phyloP scores from a whole-genome alignment of 2,888 invertebrate genomes.

The Hypselothyrea guttata region DNA sequence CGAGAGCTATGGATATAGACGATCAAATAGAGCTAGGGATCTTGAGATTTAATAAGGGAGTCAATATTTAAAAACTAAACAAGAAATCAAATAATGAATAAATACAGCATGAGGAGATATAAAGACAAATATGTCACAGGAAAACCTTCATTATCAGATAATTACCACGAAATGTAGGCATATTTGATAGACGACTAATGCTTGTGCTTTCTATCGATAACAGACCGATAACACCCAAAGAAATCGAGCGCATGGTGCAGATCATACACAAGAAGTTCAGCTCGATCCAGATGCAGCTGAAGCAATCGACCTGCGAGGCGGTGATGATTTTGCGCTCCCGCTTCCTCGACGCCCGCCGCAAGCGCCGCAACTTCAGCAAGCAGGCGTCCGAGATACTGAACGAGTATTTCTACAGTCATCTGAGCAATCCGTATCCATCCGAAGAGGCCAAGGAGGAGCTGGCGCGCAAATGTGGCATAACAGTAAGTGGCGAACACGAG shows the following conservation, averaged over 20 bases:
- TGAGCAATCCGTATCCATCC: slow-evolving; percentile 99
- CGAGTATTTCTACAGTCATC: slow-evolving; percentile 99
- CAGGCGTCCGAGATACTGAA: slow-evolving; percentile 99
- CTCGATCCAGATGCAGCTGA: slow-evolving; percentile 98
- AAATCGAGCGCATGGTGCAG: slow-evolving; percentile 99
- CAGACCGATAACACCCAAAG: slow-evolving; percentile 98
- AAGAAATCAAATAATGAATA: too few relatives aligned
- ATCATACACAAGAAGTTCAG: slow-evolving; percentile 99
- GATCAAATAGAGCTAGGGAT: too few relatives aligned
- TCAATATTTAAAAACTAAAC: too few relatives aligned
- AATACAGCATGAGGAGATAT: too few relatives aligned
- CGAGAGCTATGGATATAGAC: too few relatives aligned
- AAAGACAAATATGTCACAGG: too few relatives aligned
- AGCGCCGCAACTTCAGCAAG: slow-evolving; percentile 99
- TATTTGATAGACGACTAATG: too few relatives aligned
- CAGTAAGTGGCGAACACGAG: slow-evolving; percentile 86
- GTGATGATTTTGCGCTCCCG: slow-evolving; percentile 96
- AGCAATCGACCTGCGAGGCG: slow-evolving; percentile 99
- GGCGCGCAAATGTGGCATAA: slow-evolving; percentile 99
- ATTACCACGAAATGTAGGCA: too few relatives aligned
- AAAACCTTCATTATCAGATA: too few relatives aligned
- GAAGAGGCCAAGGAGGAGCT: slow-evolving; percentile 99
- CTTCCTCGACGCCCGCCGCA: slow-evolving; percentile 91
- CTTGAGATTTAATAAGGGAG: too few relatives aligned
- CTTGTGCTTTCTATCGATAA: neutral